Percentiles rank a stretch among this genome's conserved stretches.
phyloP scores from a whole-genome alignment of 1,140 invertebrate genomes.

The Saxidomus purpurata region DNA sequence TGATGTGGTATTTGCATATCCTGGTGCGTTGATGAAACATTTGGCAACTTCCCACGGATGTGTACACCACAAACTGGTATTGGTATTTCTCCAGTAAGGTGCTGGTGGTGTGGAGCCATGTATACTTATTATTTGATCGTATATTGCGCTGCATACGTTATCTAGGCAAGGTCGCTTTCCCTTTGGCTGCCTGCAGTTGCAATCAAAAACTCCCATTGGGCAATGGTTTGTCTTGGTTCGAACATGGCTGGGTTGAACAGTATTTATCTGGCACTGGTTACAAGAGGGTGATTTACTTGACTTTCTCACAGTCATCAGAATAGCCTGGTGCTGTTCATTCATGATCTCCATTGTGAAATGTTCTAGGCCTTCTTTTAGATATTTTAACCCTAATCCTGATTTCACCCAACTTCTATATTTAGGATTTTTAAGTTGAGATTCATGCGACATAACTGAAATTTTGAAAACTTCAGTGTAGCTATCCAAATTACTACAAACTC shows the following conservation, averaged over 20 bases:
- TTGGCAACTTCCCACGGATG: neutral
- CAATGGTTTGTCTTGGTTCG: neutral
- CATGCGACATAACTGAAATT: neutral
- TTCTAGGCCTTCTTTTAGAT: neutral
- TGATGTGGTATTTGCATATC: neutral
- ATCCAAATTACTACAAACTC: neutral
- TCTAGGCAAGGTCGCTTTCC: neutral
- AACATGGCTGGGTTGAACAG: neutral
- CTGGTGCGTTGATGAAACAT: neutral
- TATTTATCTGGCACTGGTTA: neutral
- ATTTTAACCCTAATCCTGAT: neutral
- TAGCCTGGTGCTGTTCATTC: neutral
- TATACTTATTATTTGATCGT: neutral
- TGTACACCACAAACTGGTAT: neutral
- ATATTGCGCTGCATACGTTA: neutral
- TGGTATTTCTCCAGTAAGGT: constrained; percentile 5
- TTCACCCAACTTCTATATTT: neutral
- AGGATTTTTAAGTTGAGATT: neutral
- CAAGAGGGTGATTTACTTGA: neutral
- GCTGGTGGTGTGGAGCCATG: neutral
- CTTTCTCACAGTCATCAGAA: constrained; percentile 5
- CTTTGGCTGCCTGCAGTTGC: neutral
- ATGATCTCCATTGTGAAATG: constrained; percentile 2
- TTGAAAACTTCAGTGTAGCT: neutral
- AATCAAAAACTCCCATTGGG: neutral